Conservation (phyloP, 1,140 invertebrate genomes). For the Drosophila biarmipes region DNA sequence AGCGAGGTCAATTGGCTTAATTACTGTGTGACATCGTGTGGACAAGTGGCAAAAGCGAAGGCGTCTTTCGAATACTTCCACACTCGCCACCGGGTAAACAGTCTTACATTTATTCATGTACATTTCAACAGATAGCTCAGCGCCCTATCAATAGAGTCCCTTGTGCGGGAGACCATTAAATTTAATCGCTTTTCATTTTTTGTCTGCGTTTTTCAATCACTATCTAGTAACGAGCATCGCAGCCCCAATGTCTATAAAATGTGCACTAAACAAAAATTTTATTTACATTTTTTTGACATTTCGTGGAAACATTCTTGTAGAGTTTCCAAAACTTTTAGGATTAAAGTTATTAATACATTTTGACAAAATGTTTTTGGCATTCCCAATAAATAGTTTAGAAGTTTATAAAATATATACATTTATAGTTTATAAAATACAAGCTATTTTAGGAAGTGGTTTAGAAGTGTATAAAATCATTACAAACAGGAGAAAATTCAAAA, state of each 20-base stretch:
- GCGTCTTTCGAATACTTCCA: constrained; percentile 22
- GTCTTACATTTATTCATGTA: constrained; percentile 14
- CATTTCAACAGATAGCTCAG: constrained; percentile 38
- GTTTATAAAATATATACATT: too few species aligned
- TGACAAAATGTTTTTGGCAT: too few species aligned
- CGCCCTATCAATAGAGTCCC: constrained; percentile 47
- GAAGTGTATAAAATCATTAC: too few species aligned
- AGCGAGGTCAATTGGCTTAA: constrained; percentile 81
- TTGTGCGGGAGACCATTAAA: constrained; percentile 40
- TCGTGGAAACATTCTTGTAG: too few species aligned
- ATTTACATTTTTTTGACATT: not conserved
- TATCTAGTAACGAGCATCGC: constrained; percentile 44
- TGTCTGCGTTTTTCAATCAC: constrained; percentile 32
- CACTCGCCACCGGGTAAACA: constrained; percentile 7
- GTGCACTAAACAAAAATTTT: not conserved
- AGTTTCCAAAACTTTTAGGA: too few species aligned
- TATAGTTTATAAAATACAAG: too few species aligned
- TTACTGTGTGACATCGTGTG: constrained; percentile 73
- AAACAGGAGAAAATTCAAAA: too few species aligned
- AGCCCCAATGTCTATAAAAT: constrained; percentile 6
- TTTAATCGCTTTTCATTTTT: constrained; percentile 45
- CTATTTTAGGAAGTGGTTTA: too few species aligned
- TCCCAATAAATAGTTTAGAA: too few species aligned
- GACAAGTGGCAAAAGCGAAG: constrained; percentile 8
- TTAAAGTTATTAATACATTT: too few species aligned